Evolutionary conservation across 2,888 invertebrate species (phyloP).

Genomic region (Asteroscopus sphinx): DNA sequence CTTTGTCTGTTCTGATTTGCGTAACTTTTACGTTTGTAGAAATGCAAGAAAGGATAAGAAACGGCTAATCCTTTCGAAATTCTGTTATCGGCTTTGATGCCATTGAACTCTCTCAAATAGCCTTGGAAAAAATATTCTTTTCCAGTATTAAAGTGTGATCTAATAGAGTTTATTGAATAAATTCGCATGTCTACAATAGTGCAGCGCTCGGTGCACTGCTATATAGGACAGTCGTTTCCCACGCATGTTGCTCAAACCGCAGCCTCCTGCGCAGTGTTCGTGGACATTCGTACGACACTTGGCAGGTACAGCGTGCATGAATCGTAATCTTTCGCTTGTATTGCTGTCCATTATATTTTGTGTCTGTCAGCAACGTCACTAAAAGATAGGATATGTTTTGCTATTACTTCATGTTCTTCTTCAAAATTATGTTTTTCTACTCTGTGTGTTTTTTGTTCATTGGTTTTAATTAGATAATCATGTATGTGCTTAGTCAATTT

Average conservation of each 20-base stretch:
- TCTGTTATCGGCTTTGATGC: too few relatives aligned
- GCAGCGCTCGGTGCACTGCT: constrained; percentile 59
- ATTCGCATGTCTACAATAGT: constrained; percentile 48
- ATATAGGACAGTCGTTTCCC: constrained; percentile 75
- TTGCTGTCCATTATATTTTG: constrained; percentile 31
- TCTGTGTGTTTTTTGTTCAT: constrained; percentile 10
- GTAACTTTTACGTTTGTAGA: not conserved
- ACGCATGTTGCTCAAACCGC: constrained; percentile 76
- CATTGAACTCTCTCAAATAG: too few relatives aligned
- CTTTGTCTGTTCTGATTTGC: constrained; percentile 24
- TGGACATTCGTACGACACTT: constrained; percentile 61
- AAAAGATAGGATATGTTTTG: constrained; percentile 23
- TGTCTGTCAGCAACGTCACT: constrained; percentile 16
- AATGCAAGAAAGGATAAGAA: too few relatives aligned
- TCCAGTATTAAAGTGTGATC: not conserved
- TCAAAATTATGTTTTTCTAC: constrained; percentile 13
- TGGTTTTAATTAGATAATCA: constrained; percentile 9
- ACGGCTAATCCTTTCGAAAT: too few relatives aligned
- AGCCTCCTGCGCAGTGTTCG: constrained; percentile 69
- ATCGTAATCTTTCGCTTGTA: constrained; percentile 31
- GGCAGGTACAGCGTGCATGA: constrained; percentile 47
- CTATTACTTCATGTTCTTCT: constrained; percentile 8
- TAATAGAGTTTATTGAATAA: constrained; percentile 27
- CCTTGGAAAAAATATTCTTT: not conserved
- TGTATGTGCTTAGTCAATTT: not conserved